These are phyloP conservation scores for Drosophila colorata DNA, from an alignment of 2,888 invertebrate genomes.

Conservation along the genomic window DNA sequence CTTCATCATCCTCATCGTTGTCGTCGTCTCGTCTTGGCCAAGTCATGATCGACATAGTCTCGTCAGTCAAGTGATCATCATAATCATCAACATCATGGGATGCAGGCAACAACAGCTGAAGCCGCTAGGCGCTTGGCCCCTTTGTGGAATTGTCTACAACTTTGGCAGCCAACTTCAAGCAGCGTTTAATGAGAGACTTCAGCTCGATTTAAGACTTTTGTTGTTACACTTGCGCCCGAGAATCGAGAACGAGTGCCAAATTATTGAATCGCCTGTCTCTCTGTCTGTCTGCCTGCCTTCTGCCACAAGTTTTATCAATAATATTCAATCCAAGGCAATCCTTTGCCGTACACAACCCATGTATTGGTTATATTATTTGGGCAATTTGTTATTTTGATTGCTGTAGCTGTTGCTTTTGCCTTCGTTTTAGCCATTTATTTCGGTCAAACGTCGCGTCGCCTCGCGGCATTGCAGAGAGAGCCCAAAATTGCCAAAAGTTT, in stretches of 20 bases:
- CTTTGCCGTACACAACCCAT: slow-evolving; percentile 36
- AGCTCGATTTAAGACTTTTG: slow-evolving; percentile 8
- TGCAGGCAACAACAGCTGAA: slow-evolving; percentile 15
- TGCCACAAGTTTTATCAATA: slow-evolving; percentile 81
- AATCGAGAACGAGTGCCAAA: slow-evolving; percentile 30
- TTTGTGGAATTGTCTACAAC: slow-evolving; percentile 36
- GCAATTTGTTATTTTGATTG: slow-evolving; percentile 47
- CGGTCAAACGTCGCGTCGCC: slow-evolving; percentile 60
- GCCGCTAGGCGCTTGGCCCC: slow-evolving; percentile 42
- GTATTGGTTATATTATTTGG: slow-evolving; percentile 32
- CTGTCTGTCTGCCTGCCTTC: slow-evolving; percentile 34
- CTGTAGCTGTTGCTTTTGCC: slow-evolving; percentile 32
- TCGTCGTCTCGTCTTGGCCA: slow-evolving; percentile 35
- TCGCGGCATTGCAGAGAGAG: slow-evolving; percentile 57
- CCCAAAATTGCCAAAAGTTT: slow-evolving; percentile 47
- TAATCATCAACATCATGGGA: slow-evolving; percentile 28
- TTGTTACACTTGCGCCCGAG: slow-evolving; percentile 30
- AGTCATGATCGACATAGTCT: slow-evolving; percentile 55
- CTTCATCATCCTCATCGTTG: slow-evolving; percentile 40
- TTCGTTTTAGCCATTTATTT: slow-evolving; percentile 57
- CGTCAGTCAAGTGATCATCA: slow-evolving; percentile 44
- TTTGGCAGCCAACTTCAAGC: slow-evolving; percentile 24
- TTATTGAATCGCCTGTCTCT: slow-evolving; percentile 62
- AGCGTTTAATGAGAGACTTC: slow-evolving; percentile 47
- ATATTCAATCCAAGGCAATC: slow-evolving; percentile 70